phyloP scores from a whole-genome alignment of 2,113 vertebrate species.

The Turdus rufiventris region DNA sequence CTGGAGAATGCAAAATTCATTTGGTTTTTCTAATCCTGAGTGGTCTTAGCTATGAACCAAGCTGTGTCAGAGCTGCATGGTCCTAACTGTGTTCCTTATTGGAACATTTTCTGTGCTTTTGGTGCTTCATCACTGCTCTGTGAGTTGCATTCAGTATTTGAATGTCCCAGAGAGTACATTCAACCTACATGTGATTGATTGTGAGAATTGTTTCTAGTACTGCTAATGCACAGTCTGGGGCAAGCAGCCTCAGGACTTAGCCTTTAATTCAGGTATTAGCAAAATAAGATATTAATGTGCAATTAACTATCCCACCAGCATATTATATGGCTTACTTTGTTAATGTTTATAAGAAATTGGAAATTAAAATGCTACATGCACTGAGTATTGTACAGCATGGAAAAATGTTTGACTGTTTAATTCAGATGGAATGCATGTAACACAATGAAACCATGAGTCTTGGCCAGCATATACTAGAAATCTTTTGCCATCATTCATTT shows the following conservation, averaged over 20 bases:
- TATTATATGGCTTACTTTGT: background rate
- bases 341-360: background rate
- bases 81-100: background rate
- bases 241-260: background rate
- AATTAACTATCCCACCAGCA: constrained; percentile 6
- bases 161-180: background rate
- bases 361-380: background rate
- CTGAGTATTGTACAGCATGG: background rate
- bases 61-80: background rate
- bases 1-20: background rate
- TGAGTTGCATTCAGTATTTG: background rate
- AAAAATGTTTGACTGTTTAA: constrained; percentile 41
- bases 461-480: background rate
- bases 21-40: background rate
- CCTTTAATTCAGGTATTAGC: constrained; percentile 18
- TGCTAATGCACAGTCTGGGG: background rate
- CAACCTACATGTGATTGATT: background rate
- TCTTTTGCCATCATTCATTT: constrained; percentile 39
- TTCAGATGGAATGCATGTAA: constrained; percentile 41
- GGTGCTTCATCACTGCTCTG: background rate
- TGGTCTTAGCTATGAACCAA: background rate
- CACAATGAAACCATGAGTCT: constrained; percentile 19
- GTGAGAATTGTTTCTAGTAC: background rate
- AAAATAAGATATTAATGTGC: constrained; percentile 28
- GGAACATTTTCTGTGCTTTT: background rate